Evolutionary conservation across 2,797 vertebrate genomes (phyloP).

Genomic region (Nannoperca australis): DNA sequence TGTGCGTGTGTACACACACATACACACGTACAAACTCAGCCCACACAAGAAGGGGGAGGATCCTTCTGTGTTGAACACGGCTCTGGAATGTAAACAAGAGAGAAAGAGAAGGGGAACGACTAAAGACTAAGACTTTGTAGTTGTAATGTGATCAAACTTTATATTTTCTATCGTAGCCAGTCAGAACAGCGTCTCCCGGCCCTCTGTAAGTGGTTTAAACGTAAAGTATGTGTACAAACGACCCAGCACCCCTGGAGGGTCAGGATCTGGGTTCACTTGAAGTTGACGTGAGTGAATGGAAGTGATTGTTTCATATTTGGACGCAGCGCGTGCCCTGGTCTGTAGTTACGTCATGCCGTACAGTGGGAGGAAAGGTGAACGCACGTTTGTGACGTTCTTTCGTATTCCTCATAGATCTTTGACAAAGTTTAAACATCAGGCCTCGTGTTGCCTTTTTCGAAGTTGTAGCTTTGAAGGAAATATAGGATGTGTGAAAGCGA

Average conservation of each 20-base stretch:
- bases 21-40: constrained; percentile 54
- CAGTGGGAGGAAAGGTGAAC: background rate
- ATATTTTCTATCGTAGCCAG: background rate
- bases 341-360: constrained; percentile 24
- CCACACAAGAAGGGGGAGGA: constrained; percentile 83
- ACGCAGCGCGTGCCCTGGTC: constrained; percentile 45
- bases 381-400: background rate
- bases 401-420: background rate
- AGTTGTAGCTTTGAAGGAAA: constrained; percentile 1
- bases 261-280: constrained; percentile 40
- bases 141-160: constrained; percentile 11
- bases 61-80: constrained; percentile 74
- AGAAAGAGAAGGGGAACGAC: constrained; percentile 39
- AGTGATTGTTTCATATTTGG: constrained; percentile 46
- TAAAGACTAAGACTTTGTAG: constrained; percentile 30
- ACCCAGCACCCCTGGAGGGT: constrained; percentile 38
- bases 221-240: constrained; percentile 12
- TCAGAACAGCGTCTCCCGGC: background rate
- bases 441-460: background rate
- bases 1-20: background rate
- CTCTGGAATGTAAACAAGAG: constrained; percentile 84
- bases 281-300: constrained; percentile 58
- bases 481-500: background rate
- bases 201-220: background rate
- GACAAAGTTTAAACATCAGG: constrained; percentile 1